Evolutionary conservation across 2,113 vertebrate genomes (phyloP), one percentile per base, ranked within the genome.

Genomic region (Dinomys branickii): DNA sequence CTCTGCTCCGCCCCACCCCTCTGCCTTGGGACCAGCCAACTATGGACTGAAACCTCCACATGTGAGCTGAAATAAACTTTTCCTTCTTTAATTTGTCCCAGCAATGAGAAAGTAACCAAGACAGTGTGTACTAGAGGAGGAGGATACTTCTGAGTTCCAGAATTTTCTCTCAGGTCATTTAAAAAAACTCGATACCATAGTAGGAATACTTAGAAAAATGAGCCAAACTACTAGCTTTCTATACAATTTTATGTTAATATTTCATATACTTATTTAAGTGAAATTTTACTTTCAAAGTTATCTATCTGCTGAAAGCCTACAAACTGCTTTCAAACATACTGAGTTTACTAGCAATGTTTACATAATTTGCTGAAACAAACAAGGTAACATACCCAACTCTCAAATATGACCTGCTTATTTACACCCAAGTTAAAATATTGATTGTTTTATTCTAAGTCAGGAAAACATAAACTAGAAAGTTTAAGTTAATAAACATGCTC

Each of bases 211-310:
- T 12, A 75, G n/a, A n/a, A n/a, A n/a, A 77, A 69, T 19, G 82
- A 83, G 44, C 41, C 13, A 81, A 91, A 88, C 87, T 41, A 80
- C 58, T 77, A 90, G 35, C 52, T 90, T 86, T 77, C 89, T 75
- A 50, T 26, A 83, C 41, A 78, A 96, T 83, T 97, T 96, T 69
- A 87, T 94, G 16, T 65, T 71, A 85, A 63, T 54, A 84, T 52
- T 88, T 73, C 52, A 93, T 26, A 61, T 12, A 82, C 0, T 3
- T 26, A 41, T 47, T 82, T 56, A 78, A 77, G 58, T 77, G 71
- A 50, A 84, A 59, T 19, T 90, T 85, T 19, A 90, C 69, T 90
- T 86, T 7, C 58, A 90, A 82, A 85, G 84, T 86, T 82, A 80
- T 61, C 47, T 92, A 91, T 44, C 54, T 92, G 7, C n/a, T 28